Conservation (phyloP, 1,140 invertebrate species). For the Pachyrhynchus sulphureomaculatus region DNA sequence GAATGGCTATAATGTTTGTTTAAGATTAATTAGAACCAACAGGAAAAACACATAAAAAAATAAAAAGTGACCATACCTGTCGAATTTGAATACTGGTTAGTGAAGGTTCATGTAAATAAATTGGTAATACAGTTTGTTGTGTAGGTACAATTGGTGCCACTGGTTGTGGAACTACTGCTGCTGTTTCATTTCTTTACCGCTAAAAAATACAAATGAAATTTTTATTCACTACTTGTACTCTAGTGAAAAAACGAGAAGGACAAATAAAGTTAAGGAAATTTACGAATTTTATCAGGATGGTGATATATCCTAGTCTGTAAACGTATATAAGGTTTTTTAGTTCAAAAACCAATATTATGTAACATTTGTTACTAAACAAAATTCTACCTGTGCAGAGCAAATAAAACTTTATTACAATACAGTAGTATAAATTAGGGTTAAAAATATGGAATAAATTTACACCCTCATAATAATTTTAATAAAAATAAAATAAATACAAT, state of each 20-base stretch:
- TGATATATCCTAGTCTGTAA: no score
- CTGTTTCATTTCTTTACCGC: slow-evolving; percentile 29
- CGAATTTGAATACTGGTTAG: slow-evolving; percentile 49
- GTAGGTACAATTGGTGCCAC: slow-evolving; percentile 6
- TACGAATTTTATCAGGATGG: background rate
- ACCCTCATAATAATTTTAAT: no score
- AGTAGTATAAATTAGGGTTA: no score
- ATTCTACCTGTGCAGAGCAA: no score
- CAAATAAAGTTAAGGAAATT: background rate
- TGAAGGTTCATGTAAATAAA: slow-evolving; percentile 45
- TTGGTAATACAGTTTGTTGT: slow-evolving; percentile 24
- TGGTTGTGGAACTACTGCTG: background rate
- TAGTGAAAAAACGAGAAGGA: no score
- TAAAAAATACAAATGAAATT: slow-evolving; percentile 1
- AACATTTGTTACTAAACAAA: background rate
- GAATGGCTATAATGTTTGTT: no score
- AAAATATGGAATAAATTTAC: no score
- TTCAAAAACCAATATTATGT: background rate
- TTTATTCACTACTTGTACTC: background rate
- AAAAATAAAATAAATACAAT: no score
- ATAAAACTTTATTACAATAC: no score
- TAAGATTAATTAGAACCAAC: no score
- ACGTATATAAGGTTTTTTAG: background rate
- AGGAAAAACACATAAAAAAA: no score
- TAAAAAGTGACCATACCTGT: no score